Conservation (phyloP, 2,797 vertebrate genomes). For the Lepidocolaptes lacrymiger region DNA sequence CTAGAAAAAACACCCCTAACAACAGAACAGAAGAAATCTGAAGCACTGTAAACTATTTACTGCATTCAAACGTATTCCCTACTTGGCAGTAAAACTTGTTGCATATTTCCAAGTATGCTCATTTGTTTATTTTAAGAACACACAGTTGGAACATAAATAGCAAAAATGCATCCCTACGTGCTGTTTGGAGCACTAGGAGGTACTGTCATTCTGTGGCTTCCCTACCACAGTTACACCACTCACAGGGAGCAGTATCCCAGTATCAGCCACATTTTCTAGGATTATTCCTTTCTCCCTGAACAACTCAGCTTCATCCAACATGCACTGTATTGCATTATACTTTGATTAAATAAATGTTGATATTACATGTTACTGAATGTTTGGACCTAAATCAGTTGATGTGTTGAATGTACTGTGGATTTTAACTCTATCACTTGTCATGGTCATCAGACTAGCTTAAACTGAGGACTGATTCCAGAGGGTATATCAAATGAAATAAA, state of each 20-base stretch:
- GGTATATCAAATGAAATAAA: neutral
- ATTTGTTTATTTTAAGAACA: slow-evolving; percentile 31
- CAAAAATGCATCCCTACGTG: neutral
- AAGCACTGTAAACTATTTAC: neutral
- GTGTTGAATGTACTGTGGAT: neutral
- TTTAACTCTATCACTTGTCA: neutral
- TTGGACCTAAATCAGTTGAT: neutral
- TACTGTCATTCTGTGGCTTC: slow-evolving; percentile 37
- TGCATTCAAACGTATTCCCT: neutral
- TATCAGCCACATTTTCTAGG: neutral
- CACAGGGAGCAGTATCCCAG: neutral
- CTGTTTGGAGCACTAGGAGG: slow-evolving; percentile 39
- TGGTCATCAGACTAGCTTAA: neutral
- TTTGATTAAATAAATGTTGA: neutral
- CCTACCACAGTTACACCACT: neutral
- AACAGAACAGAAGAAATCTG: neutral
- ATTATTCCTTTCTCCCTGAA: neutral
- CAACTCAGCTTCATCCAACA: neutral
- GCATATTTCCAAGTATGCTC: neutral
- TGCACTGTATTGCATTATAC: neutral
- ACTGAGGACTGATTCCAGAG: neutral
- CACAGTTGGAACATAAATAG: neutral
- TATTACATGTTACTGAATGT: neutral
- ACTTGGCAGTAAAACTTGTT: neutral
- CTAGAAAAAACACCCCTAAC: neutral